These are phyloP conservation scores for Chelmon rostratus DNA, from an alignment of 2,797 vertebrate species.

Conservation along the genomic window DNA sequence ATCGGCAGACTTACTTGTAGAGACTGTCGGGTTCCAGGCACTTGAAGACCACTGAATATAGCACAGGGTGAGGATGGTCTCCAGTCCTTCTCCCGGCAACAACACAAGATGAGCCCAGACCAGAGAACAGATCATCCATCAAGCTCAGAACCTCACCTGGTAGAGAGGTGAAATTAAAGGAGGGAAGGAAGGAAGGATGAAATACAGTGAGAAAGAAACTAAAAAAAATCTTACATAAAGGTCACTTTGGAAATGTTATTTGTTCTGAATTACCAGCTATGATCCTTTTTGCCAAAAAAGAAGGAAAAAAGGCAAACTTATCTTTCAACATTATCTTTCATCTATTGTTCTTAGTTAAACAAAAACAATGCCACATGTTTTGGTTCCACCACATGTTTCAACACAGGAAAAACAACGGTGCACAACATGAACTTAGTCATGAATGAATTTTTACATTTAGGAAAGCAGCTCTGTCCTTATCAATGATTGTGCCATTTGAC, in stretches of 20 bases:
- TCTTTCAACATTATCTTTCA: constrained; percentile 52
- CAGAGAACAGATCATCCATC: constrained; percentile 96
- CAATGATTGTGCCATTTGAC: constrained; percentile 54
- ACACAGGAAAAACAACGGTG: constrained; percentile 40
- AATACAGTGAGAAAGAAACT: constrained; percentile 26
- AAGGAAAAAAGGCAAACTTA: constrained; percentile 23
- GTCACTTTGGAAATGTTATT: constrained; percentile 18
- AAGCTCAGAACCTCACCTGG: constrained; percentile 97
- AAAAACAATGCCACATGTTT: constrained; percentile 52
- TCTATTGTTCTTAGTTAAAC: constrained; percentile 55
- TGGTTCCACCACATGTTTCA: constrained; percentile 46
- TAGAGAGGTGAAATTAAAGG: constrained; percentile 15
- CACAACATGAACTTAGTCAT: constrained; percentile 46
- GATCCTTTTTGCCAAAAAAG: constrained; percentile 14
- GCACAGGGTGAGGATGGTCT: constrained; percentile 89
- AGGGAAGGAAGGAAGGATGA: constrained; percentile 20
- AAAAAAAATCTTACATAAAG: not conserved
- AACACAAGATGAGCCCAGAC: constrained; percentile 94
- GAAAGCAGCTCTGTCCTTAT: constrained; percentile 49
- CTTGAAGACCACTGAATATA: constrained; percentile 99
- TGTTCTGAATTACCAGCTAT: constrained; percentile 19
- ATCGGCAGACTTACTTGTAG: constrained; percentile 92
- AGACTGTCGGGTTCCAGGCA: constrained; percentile 98
- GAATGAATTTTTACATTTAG: constrained; percentile 54
- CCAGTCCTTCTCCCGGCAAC: constrained; percentile 91